Conservation (phyloP, 2,113 vertebrate species). For the Apteryx owenii region DNA sequence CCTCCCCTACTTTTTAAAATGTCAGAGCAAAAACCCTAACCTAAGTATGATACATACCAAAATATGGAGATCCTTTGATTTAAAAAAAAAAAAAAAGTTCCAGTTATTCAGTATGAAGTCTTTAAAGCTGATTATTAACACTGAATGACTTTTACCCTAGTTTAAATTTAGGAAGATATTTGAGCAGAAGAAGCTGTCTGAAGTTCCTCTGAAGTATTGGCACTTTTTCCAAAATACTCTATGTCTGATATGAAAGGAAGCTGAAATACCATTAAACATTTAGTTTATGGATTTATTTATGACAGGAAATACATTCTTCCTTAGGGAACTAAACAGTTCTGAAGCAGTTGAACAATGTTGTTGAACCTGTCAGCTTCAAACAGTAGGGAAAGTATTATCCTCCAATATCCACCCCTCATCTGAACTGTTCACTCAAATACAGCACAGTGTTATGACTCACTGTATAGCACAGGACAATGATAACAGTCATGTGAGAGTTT, state of each 20-base stretch:
- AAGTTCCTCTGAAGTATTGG: background rate
- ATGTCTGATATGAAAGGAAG: constrained; percentile 39
- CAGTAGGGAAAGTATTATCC: constrained; percentile 13
- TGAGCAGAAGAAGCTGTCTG: background rate
- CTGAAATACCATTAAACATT: constrained; percentile 16
- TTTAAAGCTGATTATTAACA: background rate
- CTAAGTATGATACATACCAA: background rate
- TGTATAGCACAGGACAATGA: constrained; percentile 15
- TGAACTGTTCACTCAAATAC: constrained; percentile 28
- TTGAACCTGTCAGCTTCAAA: constrained; percentile 54
- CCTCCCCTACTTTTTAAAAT: background rate
- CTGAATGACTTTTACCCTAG: background rate
- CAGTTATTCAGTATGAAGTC: background rate
- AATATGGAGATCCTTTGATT: background rate
- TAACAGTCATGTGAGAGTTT: background rate
- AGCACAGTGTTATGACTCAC: constrained; percentile 23
- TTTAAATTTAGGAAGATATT: background rate
- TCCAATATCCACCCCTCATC: background rate
- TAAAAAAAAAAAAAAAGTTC: background rate
- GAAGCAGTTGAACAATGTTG: constrained; percentile 17
- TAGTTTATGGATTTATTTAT: constrained; percentile 55
- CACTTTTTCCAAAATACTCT: background rate
- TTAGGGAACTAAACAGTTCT: constrained; percentile 41
- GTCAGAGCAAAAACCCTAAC: background rate
- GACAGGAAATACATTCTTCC: constrained; percentile 50